Base-by-base conservation (phyloP, 2,888 invertebrate genomes). In the Odontocerum albicorne region DNA sequence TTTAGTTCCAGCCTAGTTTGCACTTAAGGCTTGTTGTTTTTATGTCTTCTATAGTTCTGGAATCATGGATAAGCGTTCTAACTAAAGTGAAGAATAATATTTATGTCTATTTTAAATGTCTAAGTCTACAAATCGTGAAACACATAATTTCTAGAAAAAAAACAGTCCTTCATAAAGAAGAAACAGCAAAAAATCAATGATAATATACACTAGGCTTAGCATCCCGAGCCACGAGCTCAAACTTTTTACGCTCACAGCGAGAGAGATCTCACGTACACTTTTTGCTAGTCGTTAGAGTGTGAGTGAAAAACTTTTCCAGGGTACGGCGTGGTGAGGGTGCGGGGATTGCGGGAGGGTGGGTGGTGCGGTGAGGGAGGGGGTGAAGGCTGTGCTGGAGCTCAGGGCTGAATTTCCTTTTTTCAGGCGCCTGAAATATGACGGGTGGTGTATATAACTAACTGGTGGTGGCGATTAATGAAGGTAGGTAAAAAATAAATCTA, bases 211-310 rank as follows among this genome's bases (percentile, higher is more conserved):
- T n/a, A n/a, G n/a, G n/a, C n/a, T n/a, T n/a, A n/a, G n/a, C n/a
- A 27, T 16, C 19, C 49, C 40, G 50, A 50, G 50, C 40, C 43
- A 17, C 22, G 33, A 43, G 43, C 27, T 32, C 32, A 43, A 50
- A 50, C 50, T 50, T 50, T 50, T 50, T 50, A 50, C 50, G 33
- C 43, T 45, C 55, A 55, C 50, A 35, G 27, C 35, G 20, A 35
- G 12, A 12, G 13, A 13, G 20, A 7, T n/a, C 17, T 33, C 38
- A 20, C 45, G 42, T 55, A 50, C 49, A 52, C 57, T 60, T 60
- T 60, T 60, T 60, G 60, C 60, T 51, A 33, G 39, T 46, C 33
- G 22, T 49, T 49, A 58, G 55, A 58, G 50, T 45, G 55, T 55
- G 49, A 47, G 57, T 51, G 50, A 51, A 50, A 56, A 56, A 56